Evolutionary conservation across 2,797 vertebrate genomes (phyloP).

Genomic region (Benthosema pterotum): DNA sequence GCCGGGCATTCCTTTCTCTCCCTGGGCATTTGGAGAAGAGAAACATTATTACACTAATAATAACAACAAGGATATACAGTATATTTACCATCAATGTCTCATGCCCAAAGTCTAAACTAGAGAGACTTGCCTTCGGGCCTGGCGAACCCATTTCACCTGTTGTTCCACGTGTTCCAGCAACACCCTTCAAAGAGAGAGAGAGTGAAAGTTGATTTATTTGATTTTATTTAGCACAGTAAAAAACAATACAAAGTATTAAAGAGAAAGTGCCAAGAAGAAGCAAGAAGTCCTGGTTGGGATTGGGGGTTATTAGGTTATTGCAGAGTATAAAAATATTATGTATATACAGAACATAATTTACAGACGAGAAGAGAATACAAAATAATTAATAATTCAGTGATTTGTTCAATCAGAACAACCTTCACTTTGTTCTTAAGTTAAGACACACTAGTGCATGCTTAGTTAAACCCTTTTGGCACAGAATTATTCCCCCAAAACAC

Average conservation of each 20-base stretch:
- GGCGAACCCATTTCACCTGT: conserved; percentile 69
- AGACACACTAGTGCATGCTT: not conserved
- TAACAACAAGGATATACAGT: not conserved
- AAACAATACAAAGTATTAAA: too few species aligned
- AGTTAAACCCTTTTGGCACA: not conserved
- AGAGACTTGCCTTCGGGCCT: conserved; percentile 75
- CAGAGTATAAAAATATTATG: too few species aligned
- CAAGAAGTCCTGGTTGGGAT: too few species aligned
- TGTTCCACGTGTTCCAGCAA: conserved; percentile 67
- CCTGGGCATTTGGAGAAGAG: conserved; percentile 62
- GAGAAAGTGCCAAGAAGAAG: too few species aligned
- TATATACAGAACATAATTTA: too few species aligned
- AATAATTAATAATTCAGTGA: too few species aligned
- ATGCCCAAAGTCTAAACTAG: not conserved
- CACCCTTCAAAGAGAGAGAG: conserved; percentile 69
- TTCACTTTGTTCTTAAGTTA: too few species aligned
- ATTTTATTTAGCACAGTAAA: too few species aligned
- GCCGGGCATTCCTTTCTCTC: conserved; percentile 76
- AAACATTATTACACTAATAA: conserved; percentile 2
- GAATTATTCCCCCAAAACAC: not conserved
- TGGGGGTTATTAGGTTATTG: too few species aligned
- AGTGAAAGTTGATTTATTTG: too few species aligned
- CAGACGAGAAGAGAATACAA: too few species aligned
- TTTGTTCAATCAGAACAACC: too few species aligned
- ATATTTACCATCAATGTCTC: not conserved